These are phyloP conservation scores for Drosophila fungiperda DNA, from an alignment of 2,888 invertebrate species.

Conservation along the genomic window DNA sequence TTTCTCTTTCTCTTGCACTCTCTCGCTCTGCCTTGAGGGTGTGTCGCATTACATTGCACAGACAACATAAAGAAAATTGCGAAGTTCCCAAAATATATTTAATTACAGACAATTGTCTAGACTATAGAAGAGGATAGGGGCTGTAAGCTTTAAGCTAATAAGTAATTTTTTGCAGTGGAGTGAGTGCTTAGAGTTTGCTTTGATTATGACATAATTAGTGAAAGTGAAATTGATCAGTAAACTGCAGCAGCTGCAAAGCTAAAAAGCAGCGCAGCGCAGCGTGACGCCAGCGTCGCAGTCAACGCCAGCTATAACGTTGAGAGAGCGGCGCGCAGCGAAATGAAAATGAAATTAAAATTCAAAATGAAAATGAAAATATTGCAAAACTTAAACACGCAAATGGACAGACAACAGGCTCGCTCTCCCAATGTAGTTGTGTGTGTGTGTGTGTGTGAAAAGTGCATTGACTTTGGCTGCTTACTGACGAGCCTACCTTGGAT, in stretches of 20 bases:
- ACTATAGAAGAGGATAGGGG: slow-evolving; percentile 4
- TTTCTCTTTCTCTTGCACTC: not conserved
- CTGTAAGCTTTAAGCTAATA: not conserved
- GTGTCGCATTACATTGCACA: slow-evolving; percentile 19
- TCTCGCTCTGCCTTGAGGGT: not conserved
- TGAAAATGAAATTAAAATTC: slow-evolving; percentile 77
- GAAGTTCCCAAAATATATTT: slow-evolving; percentile 55
- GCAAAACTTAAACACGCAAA: slow-evolving; percentile 70
- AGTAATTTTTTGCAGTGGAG: slow-evolving; percentile 29
- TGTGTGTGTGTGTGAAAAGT: slow-evolving; percentile 53
- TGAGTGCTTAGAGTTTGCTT: slow-evolving; percentile 45
- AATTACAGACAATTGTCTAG: slow-evolving; percentile 39
- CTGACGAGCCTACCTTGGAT: slow-evolving; percentile 52
- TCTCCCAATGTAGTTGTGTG: slow-evolving; percentile 10
- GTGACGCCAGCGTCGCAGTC: slow-evolving; percentile 33
- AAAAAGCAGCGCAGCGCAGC: slow-evolving; percentile 55
- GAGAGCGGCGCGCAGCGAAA: slow-evolving; percentile 55
- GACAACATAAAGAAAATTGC: slow-evolving; percentile 63
- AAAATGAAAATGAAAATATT: slow-evolving; percentile 79
- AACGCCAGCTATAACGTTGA: slow-evolving; percentile 21
- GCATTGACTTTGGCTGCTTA: slow-evolving; percentile 61
- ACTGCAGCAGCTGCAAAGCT: slow-evolving; percentile 11
- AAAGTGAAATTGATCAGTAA: slow-evolving; percentile 75
- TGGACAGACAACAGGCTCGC: slow-evolving; percentile 22
- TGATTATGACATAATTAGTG: slow-evolving; percentile 81